phyloP scores from a whole-genome alignment of 1,140 invertebrate genomes.

The Drosophila dunni region DNA sequence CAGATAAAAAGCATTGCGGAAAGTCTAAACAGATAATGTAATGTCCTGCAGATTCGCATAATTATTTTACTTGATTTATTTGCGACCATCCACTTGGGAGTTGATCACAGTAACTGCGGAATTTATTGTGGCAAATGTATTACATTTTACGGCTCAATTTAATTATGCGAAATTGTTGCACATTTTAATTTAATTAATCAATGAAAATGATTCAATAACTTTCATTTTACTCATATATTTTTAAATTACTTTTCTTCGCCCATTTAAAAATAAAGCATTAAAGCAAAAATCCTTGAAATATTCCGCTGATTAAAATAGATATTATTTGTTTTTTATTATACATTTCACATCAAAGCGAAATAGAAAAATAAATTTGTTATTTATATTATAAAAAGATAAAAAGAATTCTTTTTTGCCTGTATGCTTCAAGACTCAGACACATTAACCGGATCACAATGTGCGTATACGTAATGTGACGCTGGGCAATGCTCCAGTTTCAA shows the following conservation, averaged over 20 bases:
- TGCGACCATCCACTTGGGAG: constrained; percentile 28
- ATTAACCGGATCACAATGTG: constrained; percentile 35
- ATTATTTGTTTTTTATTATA: no score
- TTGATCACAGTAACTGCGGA: background rate
- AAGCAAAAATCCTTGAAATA: no score
- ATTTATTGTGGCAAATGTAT: constrained; percentile 27
- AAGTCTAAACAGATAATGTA: constrained; percentile 55
- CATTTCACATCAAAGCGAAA: background rate
- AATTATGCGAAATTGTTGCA: constrained; percentile 16
- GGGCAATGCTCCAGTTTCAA: constrained; percentile 57
- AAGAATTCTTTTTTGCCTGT: background rate
- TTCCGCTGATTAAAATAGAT: no score
- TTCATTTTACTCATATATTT: background rate
- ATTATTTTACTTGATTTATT: constrained; percentile 77
- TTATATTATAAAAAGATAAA: background rate
- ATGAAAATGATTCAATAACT: constrained; percentile 6
- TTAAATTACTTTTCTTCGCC: no score
- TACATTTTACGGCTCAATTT: constrained; percentile 10
- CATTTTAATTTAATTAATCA: background rate
- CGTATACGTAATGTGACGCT: constrained; percentile 50
- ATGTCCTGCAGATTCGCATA: constrained; percentile 68
- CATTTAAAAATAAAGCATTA: no score
- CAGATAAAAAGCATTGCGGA: constrained; percentile 64
- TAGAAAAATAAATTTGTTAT: background rate
- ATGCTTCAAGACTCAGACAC: constrained; percentile 2